Conservation (phyloP, 2,888 invertebrate species). For the Steinernema carpocapsae region DNA sequence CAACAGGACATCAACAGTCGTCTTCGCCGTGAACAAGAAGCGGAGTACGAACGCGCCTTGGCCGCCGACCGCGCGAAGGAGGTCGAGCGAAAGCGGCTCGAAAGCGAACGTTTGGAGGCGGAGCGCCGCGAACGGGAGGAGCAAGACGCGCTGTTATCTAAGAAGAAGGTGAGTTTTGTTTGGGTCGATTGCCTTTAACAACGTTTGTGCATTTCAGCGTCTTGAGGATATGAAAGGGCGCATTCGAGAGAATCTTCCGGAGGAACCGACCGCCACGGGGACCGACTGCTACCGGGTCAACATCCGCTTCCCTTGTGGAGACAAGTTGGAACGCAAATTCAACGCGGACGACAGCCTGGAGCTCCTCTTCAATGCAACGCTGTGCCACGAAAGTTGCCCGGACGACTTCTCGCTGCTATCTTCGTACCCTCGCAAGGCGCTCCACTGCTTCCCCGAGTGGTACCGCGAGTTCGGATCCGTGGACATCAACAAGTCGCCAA, state of each 20-base stretch:
- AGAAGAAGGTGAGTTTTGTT: slow-evolving; percentile 76
- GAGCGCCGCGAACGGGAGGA: slow-evolving; percentile 70
- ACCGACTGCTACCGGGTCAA: slow-evolving; percentile 82
- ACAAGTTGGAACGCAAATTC: slow-evolving; percentile 86
- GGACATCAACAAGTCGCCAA: not conserved
- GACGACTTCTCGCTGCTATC: slow-evolving; percentile 73
- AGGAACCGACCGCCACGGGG: slow-evolving; percentile 68
- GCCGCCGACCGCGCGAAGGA: slow-evolving; percentile 46
- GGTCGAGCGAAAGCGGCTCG: slow-evolving; percentile 47
- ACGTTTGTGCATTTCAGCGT: slow-evolving; percentile 34
- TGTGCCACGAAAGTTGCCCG: slow-evolving; percentile 91
- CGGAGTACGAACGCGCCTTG: slow-evolving; percentile 42
- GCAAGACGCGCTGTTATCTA: slow-evolving; percentile 72
- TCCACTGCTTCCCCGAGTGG: slow-evolving; percentile 58
- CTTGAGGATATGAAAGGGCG: slow-evolving; percentile 35
- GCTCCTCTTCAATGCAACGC: slow-evolving; percentile 91
- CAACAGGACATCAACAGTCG: slow-evolving; percentile 45
- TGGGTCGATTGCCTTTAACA: too few species aligned
- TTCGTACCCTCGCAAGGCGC: slow-evolving; percentile 50
- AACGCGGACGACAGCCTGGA: slow-evolving; percentile 80
- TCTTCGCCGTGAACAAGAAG: slow-evolving; percentile 49
- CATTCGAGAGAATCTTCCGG: slow-evolving; percentile 26
- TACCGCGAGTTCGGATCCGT: slow-evolving; percentile 44
- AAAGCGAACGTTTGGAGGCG: slow-evolving; percentile 68
- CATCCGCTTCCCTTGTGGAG: slow-evolving; percentile 88